Base-by-base conservation (phyloP, 2,888 invertebrate genomes). In the Lepidocyrtoides sp. region DNA sequence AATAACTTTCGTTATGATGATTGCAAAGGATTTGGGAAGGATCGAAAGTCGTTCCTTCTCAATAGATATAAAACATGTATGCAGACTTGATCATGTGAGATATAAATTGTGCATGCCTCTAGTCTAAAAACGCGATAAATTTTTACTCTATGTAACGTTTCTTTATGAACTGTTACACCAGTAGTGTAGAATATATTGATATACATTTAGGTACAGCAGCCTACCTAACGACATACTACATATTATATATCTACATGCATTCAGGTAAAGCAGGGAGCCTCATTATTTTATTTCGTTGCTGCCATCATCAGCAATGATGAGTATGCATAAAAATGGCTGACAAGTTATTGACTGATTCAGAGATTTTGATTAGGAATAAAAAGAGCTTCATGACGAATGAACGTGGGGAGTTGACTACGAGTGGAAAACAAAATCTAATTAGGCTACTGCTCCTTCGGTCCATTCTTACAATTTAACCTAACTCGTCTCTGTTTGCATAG, bases 391-490 rank as follows among this genome's bases (percentile, higher is more conserved):
- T 89, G 89, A 89, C 82, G 82, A 89, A 89, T 89, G 89, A 82
- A 75, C 89, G 32, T 72, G 75, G 75, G 89, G 89, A 89, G 89
- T 89, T 89, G 89, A 83, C 82, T 89, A 75, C 75, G 75, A 41
- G 72, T 83, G 60, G 82, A 72, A 89, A 89, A 89, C 85, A 89
- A 85, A 89, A 91, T 91, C 91, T 91, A 91, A 91, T 91, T 91
- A 91, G 87, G 91, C 91, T 91, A 91, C 91, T 89, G 91, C 91
- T 91, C 89, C 85, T 29, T 89, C 60, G 69, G 23, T 69, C 23
- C 32, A 44, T 48, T 75, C 51, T 75, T 63, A 54, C n/a, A 54
- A 17, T 17, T 54, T 54, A 54, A 54, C 51, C 17, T 4, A 36
- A 36, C 17, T 10, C 29, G 7, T 36, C 29, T 14, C 2, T 10